Evolutionary conservation across 37 sponge, comb jelly and placozoan genomes (phyloP), one percentile per base, ranked within the genome.

Genomic region (Ephydatia muelleri): DNA sequence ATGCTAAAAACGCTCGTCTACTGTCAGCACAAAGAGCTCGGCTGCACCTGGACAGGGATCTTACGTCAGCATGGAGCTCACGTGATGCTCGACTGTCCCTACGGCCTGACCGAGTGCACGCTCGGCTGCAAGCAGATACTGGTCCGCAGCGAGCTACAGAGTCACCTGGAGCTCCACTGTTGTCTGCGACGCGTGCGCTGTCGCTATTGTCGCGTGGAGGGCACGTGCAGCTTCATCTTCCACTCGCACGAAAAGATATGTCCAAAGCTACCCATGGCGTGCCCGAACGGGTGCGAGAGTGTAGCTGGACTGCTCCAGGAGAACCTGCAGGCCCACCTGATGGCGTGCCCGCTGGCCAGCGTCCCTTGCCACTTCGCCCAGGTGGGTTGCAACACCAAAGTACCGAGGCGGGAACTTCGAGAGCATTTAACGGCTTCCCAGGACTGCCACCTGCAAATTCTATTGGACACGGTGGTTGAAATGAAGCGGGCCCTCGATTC

Each of bases 31-130:
- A 35, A 11, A 4, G 22, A 30, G 0, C 65, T 22, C 27, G 80
- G 80, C 29, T 79, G 80, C 80, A 16, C 34, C 32, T 79, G 80
- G 80, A 67, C 80, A 13, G 80, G 80, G 3, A 67, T 8, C 1
- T 38, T 79, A 21, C 35, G 80, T 1, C 22, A 32, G 19, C 80
- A 66, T 6, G 30, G 23, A 1, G 3, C 31, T 6, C 80, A 79
- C 65, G 66, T 79, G 25, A 4, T 30, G 30, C 22, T 9, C 11
- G 67, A 64, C 34, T 79, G 80, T 38, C 21, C 80, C 27, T 79
- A 36, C 37, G 65, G 22, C 67, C 67, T 79, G 2, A 23, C 65
- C 5, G 43, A 38, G 49, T 82, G 82, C 22, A 13, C 82, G 0
- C 39, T 38, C 26, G 27, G 35, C 29, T 82, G 82, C 37, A 71